Evolutionary conservation across 2,888 invertebrate species (phyloP), one percentile per base, ranked within the genome.

Genomic region (Himalopsyche tibetana): DNA sequence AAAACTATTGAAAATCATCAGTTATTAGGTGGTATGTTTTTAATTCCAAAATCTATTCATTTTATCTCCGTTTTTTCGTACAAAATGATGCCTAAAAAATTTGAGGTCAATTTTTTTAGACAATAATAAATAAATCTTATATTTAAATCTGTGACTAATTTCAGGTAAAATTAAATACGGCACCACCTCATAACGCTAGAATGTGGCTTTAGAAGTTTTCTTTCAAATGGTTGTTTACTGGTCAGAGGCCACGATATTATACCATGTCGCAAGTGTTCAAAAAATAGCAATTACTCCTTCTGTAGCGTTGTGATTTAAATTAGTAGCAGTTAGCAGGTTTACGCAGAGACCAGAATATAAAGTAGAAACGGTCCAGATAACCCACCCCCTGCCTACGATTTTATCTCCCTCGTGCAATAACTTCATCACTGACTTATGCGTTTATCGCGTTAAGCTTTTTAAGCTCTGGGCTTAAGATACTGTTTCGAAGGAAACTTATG

Each of bases 351-450:
- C 19, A 63, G 63, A 63, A 63, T 63, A 63, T 63, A 63, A 63
- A 63, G 63, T 63, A 28, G 63, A 56, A 19, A 4, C 6, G 19
- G 19, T 19, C 63, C 63, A 63, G 63, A 63, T 63, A 19, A 63
- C 19, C 28, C 19, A 63, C 63, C 63, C 56, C 63, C 63, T 63
- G 8, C 63, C 8, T n/a, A 19, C 15, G 63, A 63, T 63, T 28
- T 19, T 80, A 80, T n/a, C 40, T 80, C 5, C 45, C 38, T 11
- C 40, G n/a, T 80, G 80, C 80, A 40, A 80, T 80, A 80, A 80
- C 80, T 80, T 45, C 40, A 80, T 80, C 45, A 80, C 80, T 80
- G 40, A 80, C 80, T 80, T 80, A 80, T 63, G 63, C 63, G 63
- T 63, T 63, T 63, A 63, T 28, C 63, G 63, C 28, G 11, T 19